phyloP scores from a whole-genome alignment of 2,888 invertebrate species.

The Catocala fraxini region DNA sequence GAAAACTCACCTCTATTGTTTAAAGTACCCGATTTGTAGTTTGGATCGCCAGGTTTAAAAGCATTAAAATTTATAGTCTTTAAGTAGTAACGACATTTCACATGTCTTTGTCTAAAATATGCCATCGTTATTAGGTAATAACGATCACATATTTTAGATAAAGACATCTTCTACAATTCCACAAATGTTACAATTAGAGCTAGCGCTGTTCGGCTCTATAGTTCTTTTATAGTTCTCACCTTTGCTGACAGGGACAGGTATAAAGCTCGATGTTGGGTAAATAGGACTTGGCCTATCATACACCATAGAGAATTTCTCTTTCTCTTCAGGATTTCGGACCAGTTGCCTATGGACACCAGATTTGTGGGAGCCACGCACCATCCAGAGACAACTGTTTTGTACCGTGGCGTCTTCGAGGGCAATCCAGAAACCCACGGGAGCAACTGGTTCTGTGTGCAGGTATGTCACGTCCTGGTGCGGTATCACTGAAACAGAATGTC shows the following conservation, averaged over 20 bases:
- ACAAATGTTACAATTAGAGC: no score
- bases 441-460: conserved; percentile 94
- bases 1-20: no score
- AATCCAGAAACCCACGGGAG: conserved; percentile 97
- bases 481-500: conserved; percentile 84
- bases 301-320: conserved; percentile 88
- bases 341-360: conserved; percentile 92
- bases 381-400: conserved; percentile 98
- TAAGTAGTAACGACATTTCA: no score
- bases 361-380: conserved; percentile 96
- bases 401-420: conserved; percentile 97
- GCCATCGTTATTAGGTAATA: no score
- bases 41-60: no score
- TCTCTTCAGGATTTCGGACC: conserved; percentile 90
- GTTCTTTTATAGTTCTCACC: conserved; percentile 82
- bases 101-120: no score
- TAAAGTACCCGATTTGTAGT: no score
- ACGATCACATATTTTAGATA: no score
- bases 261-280: conserved; percentile 92
- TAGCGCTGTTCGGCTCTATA: no score
- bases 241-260: conserved; percentile 93
- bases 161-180: no score
- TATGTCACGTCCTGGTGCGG: conserved; percentile 96
- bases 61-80: no score
- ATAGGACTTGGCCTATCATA: conserved; percentile 90